These are phyloP conservation scores for Stenurella melanura DNA, from an alignment of 2,888 invertebrate genomes.

Conservation along the genomic window DNA sequence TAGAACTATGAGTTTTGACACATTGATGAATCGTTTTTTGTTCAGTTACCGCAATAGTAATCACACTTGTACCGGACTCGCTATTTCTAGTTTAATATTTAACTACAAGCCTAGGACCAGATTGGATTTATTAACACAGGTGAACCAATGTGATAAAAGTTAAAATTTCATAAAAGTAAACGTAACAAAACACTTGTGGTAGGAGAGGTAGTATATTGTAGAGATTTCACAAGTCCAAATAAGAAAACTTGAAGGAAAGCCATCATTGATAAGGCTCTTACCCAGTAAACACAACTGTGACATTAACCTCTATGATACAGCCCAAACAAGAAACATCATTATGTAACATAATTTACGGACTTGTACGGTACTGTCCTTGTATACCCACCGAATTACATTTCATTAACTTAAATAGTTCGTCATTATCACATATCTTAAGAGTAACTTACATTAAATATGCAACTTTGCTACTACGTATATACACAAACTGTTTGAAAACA, in stretches of 20 bases:
- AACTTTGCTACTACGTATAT: too few relatives aligned
- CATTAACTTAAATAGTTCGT: too few relatives aligned
- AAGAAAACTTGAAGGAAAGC: conserved; percentile 20
- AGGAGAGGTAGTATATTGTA: conserved; percentile 22
- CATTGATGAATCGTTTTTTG: conserved; percentile 12
- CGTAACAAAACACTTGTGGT: neutral
- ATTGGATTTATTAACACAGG: neutral
- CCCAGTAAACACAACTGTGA: too few relatives aligned
- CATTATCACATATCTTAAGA: too few relatives aligned
- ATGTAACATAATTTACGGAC: too few relatives aligned
- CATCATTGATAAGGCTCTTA: conserved; percentile 15
- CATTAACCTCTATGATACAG: too few relatives aligned
- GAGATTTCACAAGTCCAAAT: conserved; percentile 15
- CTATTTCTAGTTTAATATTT: conserved; percentile 14
- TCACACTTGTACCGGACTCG: conserved; percentile 23
- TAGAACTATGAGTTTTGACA: conserved; percentile 28
- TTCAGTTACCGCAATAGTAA: conserved; percentile 14
- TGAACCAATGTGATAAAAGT: neutral
- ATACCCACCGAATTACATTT: too few relatives aligned
- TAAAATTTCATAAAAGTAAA: neutral
- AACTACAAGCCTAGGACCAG: neutral
- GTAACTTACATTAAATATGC: too few relatives aligned
- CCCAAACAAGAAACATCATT: too few relatives aligned
- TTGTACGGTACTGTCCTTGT: too few relatives aligned
- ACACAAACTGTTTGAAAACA: too few relatives aligned